phyloP scores from a whole-genome alignment of 2,797 vertebrate species.

The Typhlichthys eigenmanni region DNA sequence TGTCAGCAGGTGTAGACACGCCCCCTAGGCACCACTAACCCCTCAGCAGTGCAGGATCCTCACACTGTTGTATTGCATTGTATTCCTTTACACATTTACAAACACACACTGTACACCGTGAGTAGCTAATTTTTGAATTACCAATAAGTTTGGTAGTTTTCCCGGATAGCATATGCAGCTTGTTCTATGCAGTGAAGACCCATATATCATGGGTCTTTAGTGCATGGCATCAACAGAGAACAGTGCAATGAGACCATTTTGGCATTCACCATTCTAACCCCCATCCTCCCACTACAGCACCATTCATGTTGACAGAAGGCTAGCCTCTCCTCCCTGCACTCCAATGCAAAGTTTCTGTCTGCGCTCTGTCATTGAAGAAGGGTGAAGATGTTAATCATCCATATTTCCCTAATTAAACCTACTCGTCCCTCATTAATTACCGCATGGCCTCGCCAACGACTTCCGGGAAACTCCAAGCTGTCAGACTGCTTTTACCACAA shows the following conservation, averaged over 20 bases:
- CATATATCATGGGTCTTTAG: neutral
- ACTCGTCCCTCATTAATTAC: slow-evolving; percentile 75
- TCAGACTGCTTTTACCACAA: slow-evolving; percentile 72
- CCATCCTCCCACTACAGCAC: slow-evolving; percentile 13
- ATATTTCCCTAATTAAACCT: slow-evolving; percentile 79
- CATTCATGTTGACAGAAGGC: slow-evolving; percentile 15
- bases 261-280: neutral
- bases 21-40: too few relatives aligned
- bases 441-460: slow-evolving; percentile 67
- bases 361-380: slow-evolving; percentile 67
- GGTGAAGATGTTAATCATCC: slow-evolving; percentile 80
- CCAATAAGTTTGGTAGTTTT: neutral
- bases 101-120: too few relatives aligned
- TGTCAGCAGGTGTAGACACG: too few relatives aligned
- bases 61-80: too few relatives aligned
- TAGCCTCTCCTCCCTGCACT: slow-evolving; percentile 21
- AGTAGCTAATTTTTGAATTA: neutral
- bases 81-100: too few relatives aligned
- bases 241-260: slow-evolving; percentile 9
- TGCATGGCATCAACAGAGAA: neutral
- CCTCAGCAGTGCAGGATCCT: too few relatives aligned
- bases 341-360: slow-evolving; percentile 49
- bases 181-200: too few relatives aligned
- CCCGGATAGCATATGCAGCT: neutral
- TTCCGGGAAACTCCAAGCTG: slow-evolving; percentile 70